phyloP scores from a whole-genome alignment of 2,888 invertebrate genomes.

The Nomada goodeniana region DNA sequence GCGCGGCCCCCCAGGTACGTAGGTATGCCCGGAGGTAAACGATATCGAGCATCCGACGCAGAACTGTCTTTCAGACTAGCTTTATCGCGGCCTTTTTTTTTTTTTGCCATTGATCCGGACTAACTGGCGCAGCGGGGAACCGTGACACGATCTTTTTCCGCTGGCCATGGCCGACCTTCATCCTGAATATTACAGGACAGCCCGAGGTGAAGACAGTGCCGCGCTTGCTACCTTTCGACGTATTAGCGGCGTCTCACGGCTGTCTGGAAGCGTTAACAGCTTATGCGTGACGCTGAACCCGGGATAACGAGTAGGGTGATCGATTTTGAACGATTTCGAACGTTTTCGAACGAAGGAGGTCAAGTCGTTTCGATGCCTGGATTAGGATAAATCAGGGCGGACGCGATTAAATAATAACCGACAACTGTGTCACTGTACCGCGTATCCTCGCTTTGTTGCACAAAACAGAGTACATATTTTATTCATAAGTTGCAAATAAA shows the following conservation, averaged over 20 bases:
- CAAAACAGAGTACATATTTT: no score
- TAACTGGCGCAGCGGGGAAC: not conserved
- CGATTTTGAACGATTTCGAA: not conserved
- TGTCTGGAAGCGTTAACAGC: conserved; percentile 8
- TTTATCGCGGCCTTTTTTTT: conserved; percentile 6
- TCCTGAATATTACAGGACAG: conserved; percentile 39
- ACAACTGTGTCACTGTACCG: no score
- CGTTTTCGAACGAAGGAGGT: not conserved
- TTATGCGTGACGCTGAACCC: not conserved
- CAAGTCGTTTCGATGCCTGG: no score
- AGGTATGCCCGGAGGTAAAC: conserved; percentile 47
- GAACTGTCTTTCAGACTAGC: not conserved
- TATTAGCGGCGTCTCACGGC: conserved; percentile 44
- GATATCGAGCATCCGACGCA: conserved; percentile 49
- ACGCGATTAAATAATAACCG: no score
- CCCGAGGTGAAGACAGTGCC: conserved; percentile 29
- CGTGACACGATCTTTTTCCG: conserved; percentile 15
- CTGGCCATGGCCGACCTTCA: conserved; percentile 25
- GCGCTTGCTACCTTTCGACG: conserved; percentile 14
- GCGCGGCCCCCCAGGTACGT: not conserved
- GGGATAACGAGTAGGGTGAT: not conserved
- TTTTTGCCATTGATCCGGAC: not conserved
- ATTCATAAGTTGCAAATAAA: no score
- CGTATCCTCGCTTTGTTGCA: no score
- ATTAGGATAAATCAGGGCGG: no score